Percentiles rank a stretch among this genome's conserved stretches.
Evolutionary conservation across 92 coral and sea anemone genomes (phyloP).

Genomic region (Virgularia gustaviana): DNA sequence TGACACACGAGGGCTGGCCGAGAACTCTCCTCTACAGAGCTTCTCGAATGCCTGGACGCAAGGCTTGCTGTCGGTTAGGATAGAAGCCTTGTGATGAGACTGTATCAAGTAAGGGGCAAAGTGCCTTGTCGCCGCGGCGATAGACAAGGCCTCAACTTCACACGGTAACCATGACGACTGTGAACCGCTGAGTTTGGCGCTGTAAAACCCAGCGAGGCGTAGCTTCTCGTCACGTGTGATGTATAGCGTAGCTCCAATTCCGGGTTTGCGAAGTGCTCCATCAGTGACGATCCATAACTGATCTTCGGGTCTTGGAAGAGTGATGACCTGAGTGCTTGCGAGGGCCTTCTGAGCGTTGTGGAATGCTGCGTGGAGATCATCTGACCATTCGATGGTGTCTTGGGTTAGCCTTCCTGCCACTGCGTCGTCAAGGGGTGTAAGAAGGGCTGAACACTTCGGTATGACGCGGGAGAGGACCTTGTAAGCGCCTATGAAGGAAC

Average conservation of each 20-base stretch:
- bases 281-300: slow-evolving; percentile 56
- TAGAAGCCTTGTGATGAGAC: slow-evolving; percentile 2
- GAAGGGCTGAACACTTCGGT: slow-evolving; percentile 38
- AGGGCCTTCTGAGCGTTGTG: slow-evolving; percentile 25
- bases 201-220: slow-evolving; percentile 39
- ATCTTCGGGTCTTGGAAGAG: slow-evolving; percentile 48
- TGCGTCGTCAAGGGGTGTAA: slow-evolving; percentile 30
- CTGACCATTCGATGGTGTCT: slow-evolving; percentile 45
- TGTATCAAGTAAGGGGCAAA: slow-evolving; percentile 51
- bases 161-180: slow-evolving; percentile 47
- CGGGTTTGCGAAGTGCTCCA: slow-evolving; percentile 33
- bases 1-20: slow-evolving; percentile 39
- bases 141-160: slow-evolving; percentile 43
- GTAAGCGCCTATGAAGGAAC: slow-evolving; percentile 42
- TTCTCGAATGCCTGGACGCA: neutral
- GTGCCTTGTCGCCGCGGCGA: slow-evolving; percentile 41
- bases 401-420: slow-evolving; percentile 45
- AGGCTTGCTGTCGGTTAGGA: slow-evolving; percentile 39
- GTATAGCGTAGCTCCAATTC: slow-evolving; percentile 42
- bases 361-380: slow-evolving; percentile 4
- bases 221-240: slow-evolving; percentile 32
- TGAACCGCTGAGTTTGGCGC: slow-evolving; percentile 40
- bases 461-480: slow-evolving; percentile 49
- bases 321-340: slow-evolving; percentile 9
- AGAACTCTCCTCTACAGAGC: neutral